A percentile compares a stretch with the other conserved stretches of the same genome.
phyloP scores from a whole-genome alignment of 2,888 invertebrate species.

The Drosophila seclusa region DNA sequence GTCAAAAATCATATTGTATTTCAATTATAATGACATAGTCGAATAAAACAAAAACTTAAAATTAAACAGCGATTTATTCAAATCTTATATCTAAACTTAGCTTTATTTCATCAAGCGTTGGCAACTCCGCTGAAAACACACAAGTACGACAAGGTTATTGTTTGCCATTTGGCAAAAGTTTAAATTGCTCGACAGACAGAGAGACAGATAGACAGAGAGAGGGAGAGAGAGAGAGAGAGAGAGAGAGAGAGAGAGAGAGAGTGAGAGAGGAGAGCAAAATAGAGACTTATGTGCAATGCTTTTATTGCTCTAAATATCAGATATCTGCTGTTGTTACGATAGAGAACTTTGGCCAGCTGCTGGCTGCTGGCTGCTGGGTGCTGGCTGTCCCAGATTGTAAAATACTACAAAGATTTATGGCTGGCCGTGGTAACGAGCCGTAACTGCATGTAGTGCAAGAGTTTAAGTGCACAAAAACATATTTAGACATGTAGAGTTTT shows the following conservation, averaged over 20 bases:
- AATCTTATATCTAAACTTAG: neutral
- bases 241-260: neutral
- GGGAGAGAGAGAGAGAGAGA: neutral
- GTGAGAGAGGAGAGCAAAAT: neutral
- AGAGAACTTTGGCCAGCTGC: slow-evolving; percentile 52
- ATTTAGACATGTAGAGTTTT: neutral
- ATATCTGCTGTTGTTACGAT: slow-evolving; percentile 30
- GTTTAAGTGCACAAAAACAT: neutral
- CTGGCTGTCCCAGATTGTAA: slow-evolving; percentile 33
- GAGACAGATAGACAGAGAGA: neutral
- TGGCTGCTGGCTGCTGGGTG: neutral
- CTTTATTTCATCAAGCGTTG: neutral
- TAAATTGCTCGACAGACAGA: slow-evolving; percentile 43
- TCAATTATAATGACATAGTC: neutral
- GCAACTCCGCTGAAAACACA: slow-evolving; percentile 22
- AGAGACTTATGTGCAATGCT: slow-evolving; percentile 10
- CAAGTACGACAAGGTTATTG: slow-evolving; percentile 61
- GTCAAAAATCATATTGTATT: no score
- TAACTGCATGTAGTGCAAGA: slow-evolving; percentile 21
- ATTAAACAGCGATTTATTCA: neutral
- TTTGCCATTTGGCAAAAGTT: slow-evolving; percentile 61
- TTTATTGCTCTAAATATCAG: slow-evolving; percentile 22
- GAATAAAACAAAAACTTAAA: neutral
- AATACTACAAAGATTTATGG: slow-evolving; percentile 47
- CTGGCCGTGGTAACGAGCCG: slow-evolving; percentile 27